Evolutionary conservation across 2,797 vertebrate species (phyloP).

Genomic region (Carcharodon carcharias): DNA sequence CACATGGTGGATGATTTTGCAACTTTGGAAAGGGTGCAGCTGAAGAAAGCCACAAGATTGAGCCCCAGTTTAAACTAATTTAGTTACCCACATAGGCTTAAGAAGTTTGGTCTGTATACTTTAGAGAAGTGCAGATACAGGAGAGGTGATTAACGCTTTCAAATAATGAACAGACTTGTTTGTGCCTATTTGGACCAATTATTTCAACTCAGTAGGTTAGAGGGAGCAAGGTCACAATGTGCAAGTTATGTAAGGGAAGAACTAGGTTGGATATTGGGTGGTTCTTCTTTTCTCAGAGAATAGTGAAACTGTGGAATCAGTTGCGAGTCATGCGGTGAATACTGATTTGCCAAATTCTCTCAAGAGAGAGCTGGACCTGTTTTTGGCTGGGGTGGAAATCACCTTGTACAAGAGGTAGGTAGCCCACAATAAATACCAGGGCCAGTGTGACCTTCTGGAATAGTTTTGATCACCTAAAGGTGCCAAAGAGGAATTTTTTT

Average conservation of each 20-base stretch:
- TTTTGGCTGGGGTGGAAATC: background rate
- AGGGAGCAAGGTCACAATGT: background rate
- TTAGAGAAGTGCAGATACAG: background rate
- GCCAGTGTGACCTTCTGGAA: background rate
- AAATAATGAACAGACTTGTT: background rate
- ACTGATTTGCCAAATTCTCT: background rate
- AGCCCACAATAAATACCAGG: background rate
- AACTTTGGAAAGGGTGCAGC: background rate
- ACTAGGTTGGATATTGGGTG: background rate
- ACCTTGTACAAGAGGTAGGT: background rate
- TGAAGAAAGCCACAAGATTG: background rate
- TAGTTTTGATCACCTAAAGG: background rate
- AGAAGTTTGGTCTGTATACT: background rate
- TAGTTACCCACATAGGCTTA: background rate
- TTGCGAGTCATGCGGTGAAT: no score
- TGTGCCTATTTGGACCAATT: background rate
- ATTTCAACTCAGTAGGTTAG: background rate
- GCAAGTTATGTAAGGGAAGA: background rate
- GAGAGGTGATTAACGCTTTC: background rate
- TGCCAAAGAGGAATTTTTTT: background rate
- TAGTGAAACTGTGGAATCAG: background rate
- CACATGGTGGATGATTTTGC: background rate
- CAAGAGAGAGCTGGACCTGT: background rate
- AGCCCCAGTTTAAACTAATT: background rate
- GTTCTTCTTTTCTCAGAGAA: background rate